Conservation (phyloP, 2,113 vertebrate species). For the Pteropus alecto region DNA sequence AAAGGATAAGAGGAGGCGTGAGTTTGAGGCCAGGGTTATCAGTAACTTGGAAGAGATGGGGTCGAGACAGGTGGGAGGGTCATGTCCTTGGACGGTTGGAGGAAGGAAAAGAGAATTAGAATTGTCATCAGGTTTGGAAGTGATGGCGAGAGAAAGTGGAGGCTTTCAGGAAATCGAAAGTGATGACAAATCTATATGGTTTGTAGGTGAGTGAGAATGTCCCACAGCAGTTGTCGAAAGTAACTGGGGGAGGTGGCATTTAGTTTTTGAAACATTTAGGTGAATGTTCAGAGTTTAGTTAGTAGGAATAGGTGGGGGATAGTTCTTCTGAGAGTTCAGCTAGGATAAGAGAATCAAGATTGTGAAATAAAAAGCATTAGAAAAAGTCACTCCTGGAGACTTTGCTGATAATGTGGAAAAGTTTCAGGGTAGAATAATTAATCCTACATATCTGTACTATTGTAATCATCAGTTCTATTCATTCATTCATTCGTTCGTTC, state of each 20-base stretch:
- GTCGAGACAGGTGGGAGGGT: neutral
- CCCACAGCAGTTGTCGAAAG: neutral
- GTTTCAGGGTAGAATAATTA: neutral
- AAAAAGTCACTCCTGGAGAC: neutral
- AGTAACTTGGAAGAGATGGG: constrained; percentile 6
- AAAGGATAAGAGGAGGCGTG: neutral
- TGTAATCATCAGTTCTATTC: neutral
- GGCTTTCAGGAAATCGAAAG: neutral
- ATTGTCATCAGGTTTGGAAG: constrained; percentile 30
- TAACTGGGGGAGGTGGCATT: neutral
- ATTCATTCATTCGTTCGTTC: neutral
- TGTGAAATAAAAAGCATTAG: neutral
- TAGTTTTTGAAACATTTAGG: neutral
- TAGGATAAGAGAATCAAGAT: neutral
- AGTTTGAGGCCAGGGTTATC: constrained; percentile 23
- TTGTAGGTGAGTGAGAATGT: constrained; percentile 11
- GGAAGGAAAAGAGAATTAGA: neutral
- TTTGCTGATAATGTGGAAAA: neutral
- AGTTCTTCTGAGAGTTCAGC: neutral
- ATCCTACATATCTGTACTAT: neutral
- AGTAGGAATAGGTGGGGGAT: neutral
- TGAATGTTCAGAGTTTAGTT: neutral
- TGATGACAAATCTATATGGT: neutral
- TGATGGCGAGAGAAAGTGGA: neutral
- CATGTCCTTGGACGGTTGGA: neutral